Base-by-base conservation (phyloP, 2,797 vertebrate species). In the Ataeniobius toweri region DNA sequence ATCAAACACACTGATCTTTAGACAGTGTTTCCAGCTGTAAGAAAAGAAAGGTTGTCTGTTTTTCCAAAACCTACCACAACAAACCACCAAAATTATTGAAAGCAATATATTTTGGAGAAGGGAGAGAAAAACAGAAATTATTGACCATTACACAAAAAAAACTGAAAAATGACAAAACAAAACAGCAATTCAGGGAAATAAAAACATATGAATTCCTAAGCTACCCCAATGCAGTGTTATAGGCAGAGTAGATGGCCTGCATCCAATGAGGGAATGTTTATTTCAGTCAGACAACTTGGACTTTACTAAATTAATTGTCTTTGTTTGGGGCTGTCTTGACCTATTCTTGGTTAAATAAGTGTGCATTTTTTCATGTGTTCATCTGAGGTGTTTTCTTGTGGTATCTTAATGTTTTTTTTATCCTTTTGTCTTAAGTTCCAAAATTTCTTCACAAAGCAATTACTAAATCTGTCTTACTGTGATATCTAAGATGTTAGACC, bases 401-500 rank as follows among this genome's bases (percentile, higher is more conserved):
- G 24, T 39, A 9, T 56, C 51, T 46, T 28, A 1, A 74, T 86
- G 81, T 83, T n/a, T 70, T 41, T 80, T 74, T 55, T 89, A 74
- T 22, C 63, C 68, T 83, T 61, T 18, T 22, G 12, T n/a, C 24
- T 69, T 13, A 41, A 44, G 24, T 20, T 63, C 59, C 59, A 63
- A 31, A 18, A 8, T 63, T 65, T 53, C 14, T 58, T 46, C 48
- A 6, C 69, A 28, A 22, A 51, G 18, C 48, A 0, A 26, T 71
- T 73, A 77, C 31, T 24, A 26, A 71, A 71, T 44, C 72, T 75
- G n/a, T 77, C 70, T 78, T 51, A 31, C 79, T 87, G 80, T 84
- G 79, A 48, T 82, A 46, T 72, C 53, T 56, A 73, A 56, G n/a
- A 28, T 12, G 41, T n/a, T 59, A 48, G 24, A 39, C 50, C 3